Evolutionary conservation across 2,113 vertebrate genomes (phyloP).

Genomic region (Suricata suricatta): DNA sequence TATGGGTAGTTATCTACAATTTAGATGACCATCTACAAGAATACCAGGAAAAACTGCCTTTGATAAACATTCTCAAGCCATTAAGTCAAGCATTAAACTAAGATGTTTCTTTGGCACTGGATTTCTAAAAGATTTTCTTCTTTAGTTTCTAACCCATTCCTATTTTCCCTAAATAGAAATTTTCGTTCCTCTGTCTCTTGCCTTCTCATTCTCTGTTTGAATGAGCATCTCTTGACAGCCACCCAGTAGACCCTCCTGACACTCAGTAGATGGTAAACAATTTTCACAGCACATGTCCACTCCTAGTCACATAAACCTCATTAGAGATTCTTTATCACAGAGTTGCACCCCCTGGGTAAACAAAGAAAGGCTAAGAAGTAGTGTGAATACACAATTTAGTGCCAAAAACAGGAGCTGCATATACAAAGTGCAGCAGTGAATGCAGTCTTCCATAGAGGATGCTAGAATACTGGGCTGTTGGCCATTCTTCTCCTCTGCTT

Average conservation of each 20-base stretch:
- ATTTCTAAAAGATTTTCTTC: slow-evolving; percentile 28
- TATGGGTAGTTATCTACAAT: neutral
- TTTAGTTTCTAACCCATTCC: neutral
- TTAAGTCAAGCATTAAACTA: neutral
- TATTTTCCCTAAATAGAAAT: neutral
- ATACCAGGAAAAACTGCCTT: neutral
- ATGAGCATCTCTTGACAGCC: neutral
- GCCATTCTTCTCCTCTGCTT: neutral
- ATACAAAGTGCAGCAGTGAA: neutral
- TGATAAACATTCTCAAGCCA: neutral
- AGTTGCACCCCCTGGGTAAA: slow-evolving; percentile 34
- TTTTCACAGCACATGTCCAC: neutral
- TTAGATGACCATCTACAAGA: neutral
- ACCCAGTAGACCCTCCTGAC: neutral
- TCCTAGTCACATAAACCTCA: slow-evolving; percentile 50
- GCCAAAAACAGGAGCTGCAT: slow-evolving; percentile 25
- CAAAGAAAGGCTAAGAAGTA: slow-evolving; percentile 38
- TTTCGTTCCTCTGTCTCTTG: neutral
- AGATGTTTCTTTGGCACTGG: neutral
- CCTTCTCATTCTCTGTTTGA: neutral
- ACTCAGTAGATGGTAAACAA: neutral
- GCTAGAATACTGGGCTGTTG: no score
- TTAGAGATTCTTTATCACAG: slow-evolving; percentile 44
- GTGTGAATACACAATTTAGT: neutral
- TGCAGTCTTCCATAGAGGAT: neutral